These are phyloP conservation scores for Hermodice carunculata DNA, from an alignment of 2,888 invertebrate species.

Conservation along the genomic window DNA sequence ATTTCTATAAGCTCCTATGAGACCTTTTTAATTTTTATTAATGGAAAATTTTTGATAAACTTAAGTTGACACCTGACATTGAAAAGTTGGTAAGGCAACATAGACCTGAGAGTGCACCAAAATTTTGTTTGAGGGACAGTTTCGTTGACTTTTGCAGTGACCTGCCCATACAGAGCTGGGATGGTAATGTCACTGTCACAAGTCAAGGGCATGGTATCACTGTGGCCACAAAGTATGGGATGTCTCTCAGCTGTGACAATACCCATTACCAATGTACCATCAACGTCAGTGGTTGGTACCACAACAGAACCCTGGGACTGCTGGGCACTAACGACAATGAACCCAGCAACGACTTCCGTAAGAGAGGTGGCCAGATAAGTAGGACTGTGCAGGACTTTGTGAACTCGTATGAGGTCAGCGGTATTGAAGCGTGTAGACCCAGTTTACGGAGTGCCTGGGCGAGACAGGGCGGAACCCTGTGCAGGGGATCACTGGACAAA, in stretches of 20 bases:
- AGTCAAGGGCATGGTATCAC: neutral
- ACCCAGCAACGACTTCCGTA: neutral
- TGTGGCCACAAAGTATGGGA: neutral
- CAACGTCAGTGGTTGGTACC: neutral
- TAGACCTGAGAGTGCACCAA: no score
- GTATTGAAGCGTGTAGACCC: neutral
- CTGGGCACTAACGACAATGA: slow-evolving; percentile 8
- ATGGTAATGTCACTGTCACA: neutral
- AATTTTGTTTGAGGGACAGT: no score
- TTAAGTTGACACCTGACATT: no score
- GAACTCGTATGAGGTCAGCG: slow-evolving; percentile 4
- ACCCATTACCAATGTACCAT: neutral
- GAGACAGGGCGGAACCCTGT: neutral
- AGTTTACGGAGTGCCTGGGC: no score
- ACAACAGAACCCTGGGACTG: slow-evolving; percentile 5
- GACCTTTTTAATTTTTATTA: no score
- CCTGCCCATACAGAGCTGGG: neutral
- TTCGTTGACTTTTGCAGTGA: neutral
- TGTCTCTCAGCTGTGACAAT: neutral
- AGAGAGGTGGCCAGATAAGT: neutral
- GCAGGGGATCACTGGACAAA: no score
- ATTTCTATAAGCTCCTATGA: no score
- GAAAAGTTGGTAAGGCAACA: no score
- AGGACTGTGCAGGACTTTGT: neutral
- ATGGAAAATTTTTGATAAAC: no score